Evolutionary conservation across 2,113 vertebrate species (phyloP).

Genomic region (Nymphicus hollandicus): DNA sequence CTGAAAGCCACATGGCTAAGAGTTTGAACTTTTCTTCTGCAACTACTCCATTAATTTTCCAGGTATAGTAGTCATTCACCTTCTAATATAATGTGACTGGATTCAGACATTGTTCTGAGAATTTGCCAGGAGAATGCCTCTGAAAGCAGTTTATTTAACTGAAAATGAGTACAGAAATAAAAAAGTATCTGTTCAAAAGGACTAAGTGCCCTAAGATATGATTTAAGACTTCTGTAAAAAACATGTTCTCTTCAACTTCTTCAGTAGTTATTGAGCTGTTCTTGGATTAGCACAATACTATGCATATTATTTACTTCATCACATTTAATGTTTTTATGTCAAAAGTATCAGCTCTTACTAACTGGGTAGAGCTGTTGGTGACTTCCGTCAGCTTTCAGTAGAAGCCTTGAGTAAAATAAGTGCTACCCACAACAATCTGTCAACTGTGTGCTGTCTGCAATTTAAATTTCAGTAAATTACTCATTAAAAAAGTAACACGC

Average conservation of each 20-base stretch:
- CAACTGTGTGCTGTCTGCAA: neutral
- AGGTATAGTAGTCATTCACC: conserved; percentile 75
- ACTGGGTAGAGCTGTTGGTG: neutral
- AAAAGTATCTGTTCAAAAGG: neutral
- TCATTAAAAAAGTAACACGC: neutral
- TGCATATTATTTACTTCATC: neutral
- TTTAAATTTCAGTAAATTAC: neutral
- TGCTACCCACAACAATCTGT: conserved; percentile 27
- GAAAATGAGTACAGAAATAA: neutral
- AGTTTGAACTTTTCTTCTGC: conserved; percentile 94
- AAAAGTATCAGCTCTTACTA: neutral
- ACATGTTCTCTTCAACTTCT: neutral
- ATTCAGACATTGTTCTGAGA: neutral
- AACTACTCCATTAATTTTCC: conserved; percentile 94
- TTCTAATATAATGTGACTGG: neutral
- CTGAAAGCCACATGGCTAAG: conserved; percentile 86
- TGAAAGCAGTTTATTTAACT: neutral
- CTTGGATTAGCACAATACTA: neutral
- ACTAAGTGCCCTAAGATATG: neutral
- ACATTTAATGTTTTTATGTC: neutral
- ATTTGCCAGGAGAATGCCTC: neutral
- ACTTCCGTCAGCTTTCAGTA: neutral
- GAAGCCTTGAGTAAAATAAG: neutral
- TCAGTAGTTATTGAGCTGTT: neutral
- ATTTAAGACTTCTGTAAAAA: neutral